Percentiles rank a stretch among this genome's conserved stretches.
Conservation (phyloP, 2,888 invertebrate genomes). For the Melitaea athalia region DNA sequence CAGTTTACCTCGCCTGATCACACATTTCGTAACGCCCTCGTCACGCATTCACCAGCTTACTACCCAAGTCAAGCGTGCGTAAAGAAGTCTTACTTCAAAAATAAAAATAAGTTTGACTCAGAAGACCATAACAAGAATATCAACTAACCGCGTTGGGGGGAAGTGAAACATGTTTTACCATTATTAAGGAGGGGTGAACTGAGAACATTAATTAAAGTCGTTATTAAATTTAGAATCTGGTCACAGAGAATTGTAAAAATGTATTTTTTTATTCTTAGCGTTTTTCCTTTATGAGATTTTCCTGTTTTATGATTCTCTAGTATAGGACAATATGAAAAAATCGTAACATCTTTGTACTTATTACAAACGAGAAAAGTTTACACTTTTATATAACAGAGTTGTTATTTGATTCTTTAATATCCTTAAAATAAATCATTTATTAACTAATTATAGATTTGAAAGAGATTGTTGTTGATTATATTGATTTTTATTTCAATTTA, state of each 20-base stretch:
- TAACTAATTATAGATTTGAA: no score
- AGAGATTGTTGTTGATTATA: no score
- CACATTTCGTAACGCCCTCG: no score
- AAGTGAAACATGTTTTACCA: slow-evolving; percentile 48
- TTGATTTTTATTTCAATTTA: no score
- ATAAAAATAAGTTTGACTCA: not conserved
- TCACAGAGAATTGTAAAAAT: slow-evolving; percentile 18
- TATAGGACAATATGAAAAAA: not conserved
- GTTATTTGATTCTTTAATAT: no score
- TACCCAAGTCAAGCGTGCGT: no score
- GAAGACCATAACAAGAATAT: slow-evolving; percentile 8
- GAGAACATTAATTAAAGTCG: slow-evolving; percentile 47
- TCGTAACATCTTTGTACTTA: not conserved
- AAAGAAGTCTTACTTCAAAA: not conserved
- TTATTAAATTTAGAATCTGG: slow-evolving; percentile 38
- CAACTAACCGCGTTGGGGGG: slow-evolving; percentile 32
- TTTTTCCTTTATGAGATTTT: slow-evolving; percentile 19
- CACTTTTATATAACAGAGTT: no score
- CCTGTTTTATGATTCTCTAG: slow-evolving; percentile 8
- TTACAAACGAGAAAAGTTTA: not conserved
- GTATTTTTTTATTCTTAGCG: slow-evolving; percentile 15
- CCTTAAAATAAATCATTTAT: no score
- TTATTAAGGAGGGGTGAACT: slow-evolving; percentile 45
- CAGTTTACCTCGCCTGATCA: no score
- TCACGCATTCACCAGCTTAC: no score